Conservation (phyloP, 2,888 invertebrate genomes). For the Petrophora chlorosata region DNA sequence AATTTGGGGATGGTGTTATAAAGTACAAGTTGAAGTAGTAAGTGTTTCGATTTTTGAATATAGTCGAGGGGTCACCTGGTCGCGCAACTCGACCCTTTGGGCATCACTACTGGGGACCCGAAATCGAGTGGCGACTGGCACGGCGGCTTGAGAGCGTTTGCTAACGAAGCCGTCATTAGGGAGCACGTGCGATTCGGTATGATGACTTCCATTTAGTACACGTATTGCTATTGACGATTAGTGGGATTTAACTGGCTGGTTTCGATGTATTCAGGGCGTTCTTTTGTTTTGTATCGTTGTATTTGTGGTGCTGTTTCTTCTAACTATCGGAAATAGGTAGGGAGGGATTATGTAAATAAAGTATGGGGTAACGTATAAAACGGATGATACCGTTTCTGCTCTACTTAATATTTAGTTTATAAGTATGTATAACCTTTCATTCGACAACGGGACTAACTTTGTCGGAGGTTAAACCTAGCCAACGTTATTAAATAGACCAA, state of each 20-base stretch:
- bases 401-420: too few species aligned
- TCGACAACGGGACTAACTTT: too few species aligned
- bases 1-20: conserved; percentile 16
- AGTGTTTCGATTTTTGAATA: conserved; percentile 47
- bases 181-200: conserved; percentile 83
- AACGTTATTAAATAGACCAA: not conserved
- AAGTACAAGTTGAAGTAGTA: conserved; percentile 40
- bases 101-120: conserved; percentile 90
- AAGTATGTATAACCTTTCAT: too few species aligned
- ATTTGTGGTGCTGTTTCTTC: too few species aligned
- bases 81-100: conserved; percentile 96
- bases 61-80: conserved; percentile 97
- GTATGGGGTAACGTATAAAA: too few species aligned
- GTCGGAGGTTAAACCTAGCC: not conserved
- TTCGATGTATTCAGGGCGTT: not conserved
- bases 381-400: too few species aligned
- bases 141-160: conserved; percentile 78
- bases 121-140: conserved; percentile 77
- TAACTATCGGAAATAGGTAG: too few species aligned
- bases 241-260: conserved; percentile 53
- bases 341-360: too few species aligned
- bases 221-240: conserved; percentile 59
- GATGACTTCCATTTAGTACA: conserved; percentile 46
- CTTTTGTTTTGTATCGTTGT: not conserved
- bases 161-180: conserved; percentile 79